These are phyloP conservation scores for Oligia latruncula DNA, from an alignment of 2,888 invertebrate species.

Conservation along the genomic window DNA sequence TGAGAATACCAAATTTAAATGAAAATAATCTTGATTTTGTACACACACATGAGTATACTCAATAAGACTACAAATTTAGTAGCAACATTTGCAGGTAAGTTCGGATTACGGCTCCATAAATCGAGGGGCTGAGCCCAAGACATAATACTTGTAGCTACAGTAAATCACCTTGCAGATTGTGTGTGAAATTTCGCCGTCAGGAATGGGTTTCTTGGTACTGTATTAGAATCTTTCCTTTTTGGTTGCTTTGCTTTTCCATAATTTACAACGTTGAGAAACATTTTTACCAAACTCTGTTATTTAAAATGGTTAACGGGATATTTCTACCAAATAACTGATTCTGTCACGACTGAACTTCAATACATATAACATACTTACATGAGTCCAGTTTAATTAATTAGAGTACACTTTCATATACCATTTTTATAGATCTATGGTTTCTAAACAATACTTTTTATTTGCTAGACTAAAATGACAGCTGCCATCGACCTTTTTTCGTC, in stretches of 20 bases:
- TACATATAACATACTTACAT: background rate
- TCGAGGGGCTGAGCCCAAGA: conserved; percentile 46
- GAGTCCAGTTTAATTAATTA: background rate
- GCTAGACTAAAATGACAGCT: background rate
- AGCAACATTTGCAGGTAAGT: conserved; percentile 39
- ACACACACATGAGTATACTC: background rate
- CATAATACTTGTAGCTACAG: conserved; percentile 56
- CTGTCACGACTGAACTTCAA: too few relatives aligned
- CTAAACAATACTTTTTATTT: background rate
- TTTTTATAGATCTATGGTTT: background rate
- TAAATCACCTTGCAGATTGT: conserved; percentile 58
- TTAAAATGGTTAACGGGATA: background rate
- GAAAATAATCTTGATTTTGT: background rate
- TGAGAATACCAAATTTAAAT: background rate
- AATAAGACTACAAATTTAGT: conserved; percentile 9
- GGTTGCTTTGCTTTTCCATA: conserved; percentile 1
- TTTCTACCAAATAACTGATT: background rate
- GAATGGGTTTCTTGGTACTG: conserved; percentile 38
- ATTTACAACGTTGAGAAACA: background rate
- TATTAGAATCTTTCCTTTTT: conserved; percentile 1
- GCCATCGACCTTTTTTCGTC: too few relatives aligned
- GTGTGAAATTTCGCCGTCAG: conserved; percentile 53
- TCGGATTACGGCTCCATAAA: conserved; percentile 45
- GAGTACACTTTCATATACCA: too few relatives aligned
- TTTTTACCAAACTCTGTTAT: background rate